Percentiles rank a stretch among this genome's conserved stretches.
Conservation (phyloP, 2,113 vertebrate species). For the Falcunculus frontatus region DNA sequence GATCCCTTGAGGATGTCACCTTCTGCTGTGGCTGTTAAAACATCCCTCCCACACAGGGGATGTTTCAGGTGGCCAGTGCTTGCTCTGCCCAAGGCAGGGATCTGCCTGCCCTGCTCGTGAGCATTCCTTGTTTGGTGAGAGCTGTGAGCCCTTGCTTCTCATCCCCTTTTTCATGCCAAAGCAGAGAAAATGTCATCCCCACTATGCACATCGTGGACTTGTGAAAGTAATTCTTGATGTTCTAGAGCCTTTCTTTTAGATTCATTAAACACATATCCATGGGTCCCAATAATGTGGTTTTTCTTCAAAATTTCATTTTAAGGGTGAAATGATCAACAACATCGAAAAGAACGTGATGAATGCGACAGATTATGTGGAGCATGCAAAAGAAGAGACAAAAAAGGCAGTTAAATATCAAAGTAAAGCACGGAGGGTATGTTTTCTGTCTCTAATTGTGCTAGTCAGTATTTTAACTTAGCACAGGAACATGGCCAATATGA, state of each 20-base stretch:
- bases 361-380: conserved; percentile 83
- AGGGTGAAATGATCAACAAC: conserved; percentile 97
- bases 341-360: conserved; percentile 89
- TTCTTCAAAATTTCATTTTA: not conserved
- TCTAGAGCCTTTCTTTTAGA: not conserved
- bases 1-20: not conserved
- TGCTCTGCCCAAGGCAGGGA: not conserved
- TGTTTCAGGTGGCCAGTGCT: not conserved
- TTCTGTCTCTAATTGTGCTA: not conserved
- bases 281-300: not conserved
- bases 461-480: not conserved
- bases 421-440: conserved; percentile 86
- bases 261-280: not conserved
- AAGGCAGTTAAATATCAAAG: conserved; percentile 91
- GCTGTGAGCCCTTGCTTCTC: not conserved
- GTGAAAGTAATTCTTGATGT: not conserved
- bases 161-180: not conserved
- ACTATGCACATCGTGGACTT: not conserved
- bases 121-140: not conserved
- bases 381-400: conserved; percentile 91
- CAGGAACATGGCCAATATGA: not conserved
- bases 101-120: not conserved
- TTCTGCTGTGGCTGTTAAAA: not conserved
- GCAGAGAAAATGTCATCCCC: not conserved
- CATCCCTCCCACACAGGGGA: not conserved